phyloP scores from a whole-genome alignment of 2,113 vertebrate genomes.

The Cettia cetti region DNA sequence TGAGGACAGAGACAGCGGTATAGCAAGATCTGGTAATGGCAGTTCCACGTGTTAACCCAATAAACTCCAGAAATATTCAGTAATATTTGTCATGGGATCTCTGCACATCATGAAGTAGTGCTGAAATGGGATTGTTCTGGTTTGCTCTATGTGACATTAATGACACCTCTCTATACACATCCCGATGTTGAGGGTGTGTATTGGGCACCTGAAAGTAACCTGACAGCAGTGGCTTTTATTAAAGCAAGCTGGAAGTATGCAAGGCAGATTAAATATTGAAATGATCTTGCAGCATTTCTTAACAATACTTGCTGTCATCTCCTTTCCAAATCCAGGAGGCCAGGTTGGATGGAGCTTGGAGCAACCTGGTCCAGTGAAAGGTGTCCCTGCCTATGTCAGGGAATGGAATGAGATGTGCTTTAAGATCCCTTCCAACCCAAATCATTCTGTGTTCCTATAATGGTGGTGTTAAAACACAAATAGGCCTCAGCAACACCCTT shows the following conservation, averaged over 20 bases:
- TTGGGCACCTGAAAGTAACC: background rate
- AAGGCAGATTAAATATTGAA: background rate
- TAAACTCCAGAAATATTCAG: background rate
- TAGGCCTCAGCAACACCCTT: background rate
- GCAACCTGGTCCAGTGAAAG: background rate
- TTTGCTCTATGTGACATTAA: background rate
- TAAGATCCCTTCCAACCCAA: background rate
- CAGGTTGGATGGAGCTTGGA: background rate
- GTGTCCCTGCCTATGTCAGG: background rate
- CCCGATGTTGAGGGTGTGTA: background rate
- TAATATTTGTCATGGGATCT: background rate
- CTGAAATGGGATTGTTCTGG: background rate
- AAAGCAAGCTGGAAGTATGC: background rate
- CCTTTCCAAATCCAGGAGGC: background rate
- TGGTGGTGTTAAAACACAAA: background rate
- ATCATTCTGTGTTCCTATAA: background rate
- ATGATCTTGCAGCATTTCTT: background rate
- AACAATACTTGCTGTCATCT: background rate
- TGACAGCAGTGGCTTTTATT: background rate
- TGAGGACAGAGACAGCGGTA: constrained; percentile 95
- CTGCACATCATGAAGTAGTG: background rate
- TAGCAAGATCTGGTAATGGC: constrained; percentile 92
- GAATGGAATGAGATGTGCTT: background rate
- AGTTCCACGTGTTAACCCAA: background rate
- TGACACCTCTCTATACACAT: rapidly evolving